Percentiles rank a stretch among this genome's conserved stretches.
Conservation (phyloP, 2,888 invertebrate genomes). For the Caenorhabditis sulstoni region DNA sequence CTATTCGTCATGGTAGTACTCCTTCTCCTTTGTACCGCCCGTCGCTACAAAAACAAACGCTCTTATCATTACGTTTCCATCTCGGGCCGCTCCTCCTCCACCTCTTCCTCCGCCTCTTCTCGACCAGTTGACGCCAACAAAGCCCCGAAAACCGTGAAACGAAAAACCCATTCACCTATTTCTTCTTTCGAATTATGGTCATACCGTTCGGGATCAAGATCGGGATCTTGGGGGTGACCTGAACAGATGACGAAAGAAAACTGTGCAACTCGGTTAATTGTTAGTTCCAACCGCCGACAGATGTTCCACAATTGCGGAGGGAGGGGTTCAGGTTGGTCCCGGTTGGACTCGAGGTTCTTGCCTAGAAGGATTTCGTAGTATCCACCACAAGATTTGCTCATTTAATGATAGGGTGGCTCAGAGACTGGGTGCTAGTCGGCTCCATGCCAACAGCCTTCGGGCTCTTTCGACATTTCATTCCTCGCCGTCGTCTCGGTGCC, state of each 20-base stretch:
- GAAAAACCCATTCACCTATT: not conserved
- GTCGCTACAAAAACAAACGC: conserved; percentile 2
- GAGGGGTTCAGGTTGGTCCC: too few species aligned
- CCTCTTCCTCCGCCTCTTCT: not conserved
- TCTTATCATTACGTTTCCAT: conserved; percentile 11
- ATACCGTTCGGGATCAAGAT: too few species aligned
- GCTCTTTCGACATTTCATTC: too few species aligned
- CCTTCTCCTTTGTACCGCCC: not conserved
- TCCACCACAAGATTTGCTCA: too few species aligned
- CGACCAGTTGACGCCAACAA: conserved; percentile 6
- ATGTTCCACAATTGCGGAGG: conserved; percentile 12
- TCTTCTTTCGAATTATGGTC: not conserved
- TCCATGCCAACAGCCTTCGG: too few species aligned
- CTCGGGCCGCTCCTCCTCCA: too few species aligned
- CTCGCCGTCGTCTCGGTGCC: too few species aligned
- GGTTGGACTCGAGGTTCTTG: too few species aligned
- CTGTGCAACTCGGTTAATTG: not conserved
- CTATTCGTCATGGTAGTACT: too few species aligned
- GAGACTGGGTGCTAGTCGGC: too few species aligned
- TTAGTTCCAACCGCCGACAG: not conserved
- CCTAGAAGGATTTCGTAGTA: too few species aligned
- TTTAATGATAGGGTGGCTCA: too few species aligned
- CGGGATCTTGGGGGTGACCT: not conserved
- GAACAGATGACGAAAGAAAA: not conserved
- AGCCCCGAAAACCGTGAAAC: not conserved